These are phyloP conservation scores for Aplocera efformata DNA, from an alignment of 2,888 invertebrate species.

Conservation along the genomic window DNA sequence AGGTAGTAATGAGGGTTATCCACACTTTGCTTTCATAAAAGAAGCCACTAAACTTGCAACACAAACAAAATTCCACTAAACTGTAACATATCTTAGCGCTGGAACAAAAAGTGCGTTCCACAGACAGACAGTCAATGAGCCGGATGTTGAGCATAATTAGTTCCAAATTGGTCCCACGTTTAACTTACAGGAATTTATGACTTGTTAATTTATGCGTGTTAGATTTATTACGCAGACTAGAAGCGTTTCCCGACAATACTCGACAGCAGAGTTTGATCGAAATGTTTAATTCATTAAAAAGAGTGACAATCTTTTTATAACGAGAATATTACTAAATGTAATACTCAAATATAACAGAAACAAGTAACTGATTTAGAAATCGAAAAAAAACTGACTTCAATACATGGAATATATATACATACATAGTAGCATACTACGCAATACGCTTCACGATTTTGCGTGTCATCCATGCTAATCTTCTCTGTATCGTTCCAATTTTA, in stretches of 20 bases:
- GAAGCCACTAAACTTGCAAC: slow-evolving; percentile 26
- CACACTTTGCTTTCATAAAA: slow-evolving; percentile 28
- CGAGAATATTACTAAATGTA: too few relatives aligned
- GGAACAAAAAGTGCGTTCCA: slow-evolving; percentile 46
- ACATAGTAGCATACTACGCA: too few relatives aligned
- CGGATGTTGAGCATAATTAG: slow-evolving; percentile 73
- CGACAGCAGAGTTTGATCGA: background rate
- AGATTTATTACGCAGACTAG: background rate
- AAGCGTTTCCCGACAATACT: background rate
- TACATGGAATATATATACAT: too few relatives aligned
- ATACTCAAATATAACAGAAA: too few relatives aligned
- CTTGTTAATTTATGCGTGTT: slow-evolving; percentile 20
- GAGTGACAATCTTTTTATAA: too few relatives aligned
- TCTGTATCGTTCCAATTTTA: too few relatives aligned
- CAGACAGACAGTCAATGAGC: slow-evolving; percentile 70
- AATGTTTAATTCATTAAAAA: background rate
- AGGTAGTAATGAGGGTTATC: slow-evolving; percentile 18
- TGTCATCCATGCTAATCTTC: too few relatives aligned
- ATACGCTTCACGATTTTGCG: too few relatives aligned
- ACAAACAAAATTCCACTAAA: slow-evolving; percentile 48
- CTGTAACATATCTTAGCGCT: slow-evolving; percentile 56
- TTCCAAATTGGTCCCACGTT: slow-evolving; percentile 64
- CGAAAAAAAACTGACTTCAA: too few relatives aligned
- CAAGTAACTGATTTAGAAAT: too few relatives aligned
- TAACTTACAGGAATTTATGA: slow-evolving; percentile 31